Evolutionary conservation across 2,113 vertebrate genomes (phyloP).

Genomic region (Zootoca vivipara): DNA sequence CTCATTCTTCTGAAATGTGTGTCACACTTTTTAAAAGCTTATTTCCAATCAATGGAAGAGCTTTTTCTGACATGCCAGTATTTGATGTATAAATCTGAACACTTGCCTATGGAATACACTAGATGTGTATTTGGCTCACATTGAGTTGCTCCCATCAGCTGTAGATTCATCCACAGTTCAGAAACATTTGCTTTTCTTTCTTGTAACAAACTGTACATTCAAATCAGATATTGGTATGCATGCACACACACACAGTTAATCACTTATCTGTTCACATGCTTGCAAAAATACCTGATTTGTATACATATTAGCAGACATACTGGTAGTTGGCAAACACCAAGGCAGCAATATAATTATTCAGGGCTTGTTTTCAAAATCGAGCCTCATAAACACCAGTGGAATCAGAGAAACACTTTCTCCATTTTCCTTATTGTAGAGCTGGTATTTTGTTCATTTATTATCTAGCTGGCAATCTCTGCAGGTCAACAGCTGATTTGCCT

Average conservation of each 20-base stretch:
- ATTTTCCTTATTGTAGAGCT: background rate
- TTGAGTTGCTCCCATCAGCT: conserved; percentile 29
- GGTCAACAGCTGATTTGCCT: background rate
- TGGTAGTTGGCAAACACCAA: conserved; percentile 12
- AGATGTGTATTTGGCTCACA: conserved; percentile 30
- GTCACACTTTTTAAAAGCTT: background rate
- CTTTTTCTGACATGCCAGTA: background rate
- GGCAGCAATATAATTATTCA: conserved; percentile 15
- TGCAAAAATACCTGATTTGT: conserved; percentile 31
- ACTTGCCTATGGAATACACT: conserved; percentile 19
- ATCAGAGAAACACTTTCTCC: background rate
- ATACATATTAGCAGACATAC: conserved; percentile 27
- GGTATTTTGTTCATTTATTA: background rate
- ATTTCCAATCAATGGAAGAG: conserved; percentile 6
- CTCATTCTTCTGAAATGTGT: conserved; percentile 4
- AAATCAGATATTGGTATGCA: background rate
- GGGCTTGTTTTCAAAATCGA: conserved; percentile 11
- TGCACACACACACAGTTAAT: conserved; percentile 1
- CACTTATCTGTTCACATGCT: conserved; percentile 13
- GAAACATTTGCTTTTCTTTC: conserved; percentile 21
- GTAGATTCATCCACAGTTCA: conserved; percentile 35
- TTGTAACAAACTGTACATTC: conserved; percentile 14
- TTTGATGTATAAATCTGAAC: conserved; percentile 27
- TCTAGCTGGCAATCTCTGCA: background rate
- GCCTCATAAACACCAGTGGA: background rate